Percentiles rank a stretch among this genome's conserved stretches.
phyloP scores from a whole-genome alignment of 2,888 invertebrate genomes.

The Hedya salicella region DNA sequence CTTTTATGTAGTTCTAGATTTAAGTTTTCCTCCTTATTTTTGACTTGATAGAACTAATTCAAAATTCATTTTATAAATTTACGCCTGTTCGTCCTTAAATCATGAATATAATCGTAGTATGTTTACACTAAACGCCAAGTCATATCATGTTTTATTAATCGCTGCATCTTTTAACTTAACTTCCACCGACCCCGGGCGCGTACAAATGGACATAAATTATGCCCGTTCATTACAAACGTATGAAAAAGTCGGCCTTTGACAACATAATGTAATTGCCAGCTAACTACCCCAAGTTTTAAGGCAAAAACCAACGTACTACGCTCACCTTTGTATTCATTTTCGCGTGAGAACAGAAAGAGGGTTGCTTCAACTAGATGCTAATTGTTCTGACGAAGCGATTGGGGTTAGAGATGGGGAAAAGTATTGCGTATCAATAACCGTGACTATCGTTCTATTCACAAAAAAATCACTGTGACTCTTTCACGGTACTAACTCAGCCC shows the following conservation, averaged over 20 bases:
- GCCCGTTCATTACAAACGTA: conserved; percentile 64
- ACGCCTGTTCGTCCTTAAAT: too few species aligned
- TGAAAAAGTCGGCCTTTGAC: conserved; percentile 67
- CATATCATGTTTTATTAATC: background rate
- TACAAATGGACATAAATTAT: conserved; percentile 69
- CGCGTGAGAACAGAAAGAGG: conserved; percentile 19
- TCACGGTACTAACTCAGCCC: too few species aligned
- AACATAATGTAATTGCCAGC: conserved; percentile 59
- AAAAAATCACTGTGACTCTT: too few species aligned
- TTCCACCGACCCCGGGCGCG: conserved; percentile 46
- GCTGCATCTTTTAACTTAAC: conserved; percentile 5
- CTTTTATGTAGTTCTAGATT: too few species aligned
- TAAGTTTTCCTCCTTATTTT: too few species aligned
- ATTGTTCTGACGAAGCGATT: conserved; percentile 40
- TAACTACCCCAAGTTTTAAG: conserved; percentile 45
- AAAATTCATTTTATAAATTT: too few species aligned
- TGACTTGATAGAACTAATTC: too few species aligned
- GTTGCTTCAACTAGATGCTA: conserved; percentile 38
- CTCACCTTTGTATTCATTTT: conserved; percentile 7
- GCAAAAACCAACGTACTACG: conserved; percentile 14
- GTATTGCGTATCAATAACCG: too few species aligned
- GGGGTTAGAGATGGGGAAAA: too few species aligned
- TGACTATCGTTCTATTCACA: too few species aligned
- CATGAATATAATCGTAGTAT: too few species aligned
- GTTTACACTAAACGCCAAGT: background rate